Evolutionary conservation across 2,113 vertebrate species (phyloP).

Genomic region (Ochotona curzoniae): DNA sequence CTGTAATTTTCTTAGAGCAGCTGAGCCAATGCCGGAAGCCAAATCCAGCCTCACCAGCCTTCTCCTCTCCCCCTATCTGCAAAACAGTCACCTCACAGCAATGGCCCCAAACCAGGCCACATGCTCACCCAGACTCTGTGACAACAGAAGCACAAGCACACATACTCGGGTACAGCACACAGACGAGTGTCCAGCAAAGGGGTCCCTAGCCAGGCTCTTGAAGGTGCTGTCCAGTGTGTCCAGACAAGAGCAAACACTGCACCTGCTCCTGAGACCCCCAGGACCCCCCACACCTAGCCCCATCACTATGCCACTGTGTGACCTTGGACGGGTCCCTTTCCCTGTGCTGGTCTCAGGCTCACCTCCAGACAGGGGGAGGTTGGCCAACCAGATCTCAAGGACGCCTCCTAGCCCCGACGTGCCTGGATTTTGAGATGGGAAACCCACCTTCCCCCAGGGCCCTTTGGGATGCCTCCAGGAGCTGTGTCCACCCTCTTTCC

Average conservation of each 20-base stretch:
- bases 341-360: constrained; percentile 46
- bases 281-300: neutral
- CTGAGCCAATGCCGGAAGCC: constrained; percentile 42
- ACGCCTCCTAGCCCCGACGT: neutral
- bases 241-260: neutral
- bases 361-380: constrained; percentile 5
- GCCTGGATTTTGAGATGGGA: constrained; percentile 25
- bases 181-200: neutral
- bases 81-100: constrained; percentile 58
- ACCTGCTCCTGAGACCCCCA: neutral
- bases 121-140: neutral
- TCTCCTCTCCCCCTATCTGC: constrained; percentile 54
- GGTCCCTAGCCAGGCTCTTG: neutral
- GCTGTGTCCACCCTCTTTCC: constrained; percentile 10
- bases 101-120: constrained; percentile 28
- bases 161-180: neutral
- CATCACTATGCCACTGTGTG: neutral
- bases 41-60: constrained; percentile 29
- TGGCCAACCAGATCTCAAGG: constrained; percentile 43
- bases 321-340: constrained; percentile 71
- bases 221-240: neutral
- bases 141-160: neutral
- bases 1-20: constrained; percentile 62
- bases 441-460: constrained; percentile 37
- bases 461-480: constrained; percentile 16